These are phyloP conservation scores for Ochotona curzoniae DNA, from an alignment of 2,113 vertebrate species.

Conservation along the genomic window DNA sequence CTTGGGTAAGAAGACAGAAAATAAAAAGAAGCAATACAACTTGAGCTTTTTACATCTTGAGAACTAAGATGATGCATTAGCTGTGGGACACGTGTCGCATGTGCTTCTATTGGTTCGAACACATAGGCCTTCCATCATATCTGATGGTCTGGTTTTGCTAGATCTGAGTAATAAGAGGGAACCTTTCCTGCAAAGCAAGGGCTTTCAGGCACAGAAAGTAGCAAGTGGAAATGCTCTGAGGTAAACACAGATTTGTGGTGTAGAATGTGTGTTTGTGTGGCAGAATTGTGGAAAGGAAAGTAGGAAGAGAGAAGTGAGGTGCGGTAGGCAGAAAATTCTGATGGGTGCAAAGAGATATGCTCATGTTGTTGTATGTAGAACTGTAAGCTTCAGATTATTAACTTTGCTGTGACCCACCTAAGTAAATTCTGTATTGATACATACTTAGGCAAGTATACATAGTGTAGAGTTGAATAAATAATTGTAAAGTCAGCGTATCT, in stretches of 20 bases:
- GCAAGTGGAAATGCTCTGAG: background rate
- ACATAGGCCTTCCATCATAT: background rate
- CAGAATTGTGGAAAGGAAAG: background rate
- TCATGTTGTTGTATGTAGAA: background rate
- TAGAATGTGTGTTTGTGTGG: background rate
- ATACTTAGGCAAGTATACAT: background rate
- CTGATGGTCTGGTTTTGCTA: background rate
- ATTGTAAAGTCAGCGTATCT: background rate
- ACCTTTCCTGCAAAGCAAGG: background rate
- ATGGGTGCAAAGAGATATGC: background rate
- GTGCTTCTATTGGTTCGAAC: background rate
- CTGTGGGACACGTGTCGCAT: background rate
- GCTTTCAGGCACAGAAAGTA: background rate
- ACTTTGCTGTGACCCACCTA: background rate
- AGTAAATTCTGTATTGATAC: background rate
- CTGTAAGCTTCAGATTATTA: background rate
- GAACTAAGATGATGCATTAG: background rate
- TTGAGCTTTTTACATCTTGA: background rate
- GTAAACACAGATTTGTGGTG: background rate
- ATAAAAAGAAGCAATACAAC: background rate
- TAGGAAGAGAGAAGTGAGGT: background rate
- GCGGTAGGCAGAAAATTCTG: background rate
- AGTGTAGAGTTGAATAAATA: background rate
- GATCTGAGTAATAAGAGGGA: background rate
- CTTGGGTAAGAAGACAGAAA: background rate